Percentiles rank a stretch among this genome's conserved stretches.
phyloP scores from a whole-genome alignment of 2,797 vertebrate genomes.

The Phoebastria nigripes region DNA sequence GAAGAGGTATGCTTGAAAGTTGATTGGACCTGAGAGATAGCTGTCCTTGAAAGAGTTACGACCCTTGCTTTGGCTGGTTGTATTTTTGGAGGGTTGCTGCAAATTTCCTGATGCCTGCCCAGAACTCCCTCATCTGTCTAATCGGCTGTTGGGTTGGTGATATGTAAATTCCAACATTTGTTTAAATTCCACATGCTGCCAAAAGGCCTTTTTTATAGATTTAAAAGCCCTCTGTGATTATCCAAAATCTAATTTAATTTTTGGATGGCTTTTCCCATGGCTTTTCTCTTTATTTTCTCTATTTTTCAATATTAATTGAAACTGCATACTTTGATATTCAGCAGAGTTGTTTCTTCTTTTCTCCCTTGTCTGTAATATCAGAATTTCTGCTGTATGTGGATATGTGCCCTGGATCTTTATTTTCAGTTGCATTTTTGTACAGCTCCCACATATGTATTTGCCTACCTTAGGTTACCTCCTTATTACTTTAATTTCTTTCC shows the following conservation, averaged over 20 bases:
- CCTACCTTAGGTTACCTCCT: not conserved
- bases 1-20: not conserved
- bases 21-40: not conserved
- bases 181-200: not conserved
- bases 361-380: not conserved
- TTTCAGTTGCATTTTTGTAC: not conserved
- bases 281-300: constrained; percentile 6
- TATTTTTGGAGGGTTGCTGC: not conserved
- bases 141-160: not conserved
- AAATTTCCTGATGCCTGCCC: not conserved
- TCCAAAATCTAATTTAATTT: constrained; percentile 18
- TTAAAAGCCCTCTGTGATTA: not conserved
- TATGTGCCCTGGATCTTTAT: not conserved
- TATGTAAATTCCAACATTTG: constrained; percentile 25
- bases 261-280: not conserved
- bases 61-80: not conserved
- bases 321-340: not conserved
- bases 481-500: constrained; percentile 18
- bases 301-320: constrained; percentile 23
- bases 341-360: not conserved
- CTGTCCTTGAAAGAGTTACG: not conserved
- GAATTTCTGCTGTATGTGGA: not conserved
- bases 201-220: not conserved
- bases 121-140: not conserved
- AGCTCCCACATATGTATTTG: not conserved